A percentile compares a stretch with the other conserved stretches of the same genome.
These are phyloP conservation scores for Ascaphus truei DNA, from an alignment of 2,113 vertebrate species.

Conservation along the genomic window DNA sequence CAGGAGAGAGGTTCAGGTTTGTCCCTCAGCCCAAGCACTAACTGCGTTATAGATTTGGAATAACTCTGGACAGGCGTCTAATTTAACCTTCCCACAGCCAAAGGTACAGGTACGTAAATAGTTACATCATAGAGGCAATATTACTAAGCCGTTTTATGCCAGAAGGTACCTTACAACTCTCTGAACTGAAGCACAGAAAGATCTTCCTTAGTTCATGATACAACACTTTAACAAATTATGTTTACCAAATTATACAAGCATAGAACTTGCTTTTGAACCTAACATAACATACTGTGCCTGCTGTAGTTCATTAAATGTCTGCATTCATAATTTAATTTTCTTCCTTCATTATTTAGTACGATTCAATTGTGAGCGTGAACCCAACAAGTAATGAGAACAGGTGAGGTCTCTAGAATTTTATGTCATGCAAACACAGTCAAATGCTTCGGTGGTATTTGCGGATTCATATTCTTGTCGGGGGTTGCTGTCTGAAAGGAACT, in stretches of 20 bases:
- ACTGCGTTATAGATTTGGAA: too few relatives aligned
- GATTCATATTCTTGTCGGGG: not conserved
- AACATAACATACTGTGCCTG: not conserved
- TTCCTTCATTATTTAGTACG: conserved; percentile 9
- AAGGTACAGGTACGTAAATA: too few relatives aligned
- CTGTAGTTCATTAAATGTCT: not conserved
- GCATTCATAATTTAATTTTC: conserved; percentile 13
- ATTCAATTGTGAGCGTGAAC: not conserved
- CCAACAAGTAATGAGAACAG: not conserved
- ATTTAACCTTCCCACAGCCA: too few relatives aligned
- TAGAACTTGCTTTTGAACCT: not conserved
- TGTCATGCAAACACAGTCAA: not conserved
- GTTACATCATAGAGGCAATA: too few relatives aligned
- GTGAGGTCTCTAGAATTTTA: not conserved
- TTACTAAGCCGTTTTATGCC: too few relatives aligned
- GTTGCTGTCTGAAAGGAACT: not conserved
- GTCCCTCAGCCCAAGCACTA: too few relatives aligned
- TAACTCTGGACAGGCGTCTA: too few relatives aligned
- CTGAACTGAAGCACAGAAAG: too few relatives aligned
- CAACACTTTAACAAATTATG: not conserved
- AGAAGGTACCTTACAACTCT: too few relatives aligned
- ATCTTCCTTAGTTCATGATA: too few relatives aligned
- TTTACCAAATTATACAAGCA: conserved; percentile 12
- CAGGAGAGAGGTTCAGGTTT: too few relatives aligned
- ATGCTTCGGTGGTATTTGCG: not conserved